Percentiles rank a stretch among this genome's conserved stretches.
Conservation (phyloP, 2,888 invertebrate genomes). For the Hyles lineata region DNA sequence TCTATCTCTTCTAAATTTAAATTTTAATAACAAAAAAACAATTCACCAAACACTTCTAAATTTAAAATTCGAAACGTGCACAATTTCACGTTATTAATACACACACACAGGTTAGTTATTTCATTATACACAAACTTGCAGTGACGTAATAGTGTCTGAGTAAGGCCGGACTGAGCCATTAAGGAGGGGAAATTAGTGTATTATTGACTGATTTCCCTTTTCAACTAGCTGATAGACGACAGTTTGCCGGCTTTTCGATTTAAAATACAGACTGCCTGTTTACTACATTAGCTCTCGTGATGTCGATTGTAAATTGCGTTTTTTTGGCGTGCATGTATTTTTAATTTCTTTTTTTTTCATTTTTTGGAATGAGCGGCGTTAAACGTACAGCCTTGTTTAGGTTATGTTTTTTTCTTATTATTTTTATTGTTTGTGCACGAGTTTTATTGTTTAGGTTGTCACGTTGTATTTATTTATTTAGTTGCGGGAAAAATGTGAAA, state of each 20-base stretch:
- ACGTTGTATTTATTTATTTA: too few species aligned
- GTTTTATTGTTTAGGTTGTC: not conserved
- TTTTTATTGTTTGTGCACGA: not conserved
- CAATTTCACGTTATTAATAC: not conserved
- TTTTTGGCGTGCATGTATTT: not conserved
- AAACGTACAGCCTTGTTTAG: not conserved
- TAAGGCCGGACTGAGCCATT: slow-evolving; percentile 62
- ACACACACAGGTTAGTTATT: slow-evolving; percentile 35
- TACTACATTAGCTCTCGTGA: slow-evolving; percentile 37
- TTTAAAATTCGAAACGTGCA: not conserved
- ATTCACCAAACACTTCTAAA: too few species aligned
- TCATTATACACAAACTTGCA: slow-evolving; percentile 46
- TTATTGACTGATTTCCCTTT: slow-evolving; percentile 84
- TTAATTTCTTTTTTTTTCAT: not conserved
- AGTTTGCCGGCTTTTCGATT: slow-evolving; percentile 57
- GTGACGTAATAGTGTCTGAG: slow-evolving; percentile 49
- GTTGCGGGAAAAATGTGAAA: too few species aligned
- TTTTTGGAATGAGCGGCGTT: not conserved
- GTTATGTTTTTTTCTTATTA: not conserved
- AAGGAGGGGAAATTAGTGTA: slow-evolving; percentile 84
- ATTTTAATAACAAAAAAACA: too few species aligned
- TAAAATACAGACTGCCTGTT: slow-evolving; percentile 44
- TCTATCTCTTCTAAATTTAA: too few species aligned
- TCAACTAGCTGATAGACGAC: slow-evolving; percentile 78
- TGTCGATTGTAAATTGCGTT: slow-evolving; percentile 11